These are phyloP conservation scores for Lamellibrachia columna DNA, from an alignment of 2,888 invertebrate species.

Conservation along the genomic window DNA sequence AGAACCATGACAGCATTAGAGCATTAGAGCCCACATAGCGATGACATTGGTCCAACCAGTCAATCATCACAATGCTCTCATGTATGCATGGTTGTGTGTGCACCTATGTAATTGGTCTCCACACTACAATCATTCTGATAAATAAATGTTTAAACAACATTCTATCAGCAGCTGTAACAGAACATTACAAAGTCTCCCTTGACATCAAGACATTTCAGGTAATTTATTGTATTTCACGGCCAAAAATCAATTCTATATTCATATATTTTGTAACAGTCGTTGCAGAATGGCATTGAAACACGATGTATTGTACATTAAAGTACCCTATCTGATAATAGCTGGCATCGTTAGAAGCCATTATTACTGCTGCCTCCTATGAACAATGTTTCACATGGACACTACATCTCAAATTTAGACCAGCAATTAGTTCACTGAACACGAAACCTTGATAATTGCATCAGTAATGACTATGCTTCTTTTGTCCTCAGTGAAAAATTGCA, in stretches of 20 bases:
- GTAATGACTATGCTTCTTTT: neutral
- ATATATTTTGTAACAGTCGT: neutral
- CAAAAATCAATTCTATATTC: neutral
- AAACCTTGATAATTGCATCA: neutral
- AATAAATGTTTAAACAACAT: neutral
- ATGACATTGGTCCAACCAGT: neutral
- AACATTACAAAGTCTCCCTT: neutral
- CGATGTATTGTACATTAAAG: constrained; percentile 9
- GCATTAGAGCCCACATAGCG: neutral
- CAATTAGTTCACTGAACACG: neutral
- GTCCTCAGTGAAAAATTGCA: neutral
- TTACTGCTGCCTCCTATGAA: neutral
- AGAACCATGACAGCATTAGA: too few relatives aligned
- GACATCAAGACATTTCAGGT: neutral
- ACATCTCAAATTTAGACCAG: neutral
- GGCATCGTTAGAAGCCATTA: neutral
- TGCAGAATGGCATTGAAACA: neutral
- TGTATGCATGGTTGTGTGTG: neutral
- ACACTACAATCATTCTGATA: neutral
- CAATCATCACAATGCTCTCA: neutral
- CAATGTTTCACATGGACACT: neutral
- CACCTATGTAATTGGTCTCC: neutral
- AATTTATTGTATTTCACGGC: neutral
- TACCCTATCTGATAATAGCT: neutral
- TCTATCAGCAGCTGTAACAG: neutral